These are phyloP conservation scores for Vesta saturnalis DNA, from an alignment of 2,888 invertebrate species.

Conservation along the genomic window DNA sequence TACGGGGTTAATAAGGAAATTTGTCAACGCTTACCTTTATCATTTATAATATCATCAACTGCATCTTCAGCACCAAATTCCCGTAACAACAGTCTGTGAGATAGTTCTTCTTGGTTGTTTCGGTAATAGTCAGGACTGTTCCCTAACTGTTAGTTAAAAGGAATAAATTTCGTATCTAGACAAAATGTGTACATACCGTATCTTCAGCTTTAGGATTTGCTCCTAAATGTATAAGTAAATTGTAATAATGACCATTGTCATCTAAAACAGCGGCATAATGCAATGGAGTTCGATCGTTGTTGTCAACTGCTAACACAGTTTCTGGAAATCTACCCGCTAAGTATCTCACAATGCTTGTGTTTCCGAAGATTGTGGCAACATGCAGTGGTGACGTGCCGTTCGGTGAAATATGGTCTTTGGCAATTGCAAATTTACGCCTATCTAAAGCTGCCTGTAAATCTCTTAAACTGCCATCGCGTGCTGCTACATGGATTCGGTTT, in stretches of 20 bases:
- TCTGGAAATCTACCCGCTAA: constrained; percentile 85
- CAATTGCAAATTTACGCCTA: constrained; percentile 89
- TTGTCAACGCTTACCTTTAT: constrained; percentile 82
- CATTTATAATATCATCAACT: constrained; percentile 75
- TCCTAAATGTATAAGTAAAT: constrained; percentile 84
- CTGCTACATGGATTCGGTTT: constrained; percentile 85
- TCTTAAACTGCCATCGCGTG: constrained; percentile 83
- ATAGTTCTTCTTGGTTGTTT: constrained; percentile 73
- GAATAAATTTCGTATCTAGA: constrained; percentile 24
- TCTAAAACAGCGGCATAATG: constrained; percentile 88
- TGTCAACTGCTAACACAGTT: constrained; percentile 78
- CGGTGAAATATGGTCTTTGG: constrained; percentile 84
- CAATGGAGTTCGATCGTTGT: constrained; percentile 84
- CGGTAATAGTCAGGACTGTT: constrained; percentile 83
- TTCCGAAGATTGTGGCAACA: constrained; percentile 85
- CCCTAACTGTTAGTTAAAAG: constrained; percentile 71
- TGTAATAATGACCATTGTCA: constrained; percentile 89
- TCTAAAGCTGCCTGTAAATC: constrained; percentile 88
- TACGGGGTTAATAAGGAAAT: too few species aligned
- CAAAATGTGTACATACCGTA: constrained; percentile 70
- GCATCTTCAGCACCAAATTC: constrained; percentile 76
- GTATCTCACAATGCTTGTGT: constrained; percentile 80
- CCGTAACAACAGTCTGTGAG: constrained; percentile 73
- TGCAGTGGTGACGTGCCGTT: constrained; percentile 88
- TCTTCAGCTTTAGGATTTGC: constrained; percentile 85